Base-by-base conservation (phyloP, 2,113 vertebrate species). In the Egretta garzetta region DNA sequence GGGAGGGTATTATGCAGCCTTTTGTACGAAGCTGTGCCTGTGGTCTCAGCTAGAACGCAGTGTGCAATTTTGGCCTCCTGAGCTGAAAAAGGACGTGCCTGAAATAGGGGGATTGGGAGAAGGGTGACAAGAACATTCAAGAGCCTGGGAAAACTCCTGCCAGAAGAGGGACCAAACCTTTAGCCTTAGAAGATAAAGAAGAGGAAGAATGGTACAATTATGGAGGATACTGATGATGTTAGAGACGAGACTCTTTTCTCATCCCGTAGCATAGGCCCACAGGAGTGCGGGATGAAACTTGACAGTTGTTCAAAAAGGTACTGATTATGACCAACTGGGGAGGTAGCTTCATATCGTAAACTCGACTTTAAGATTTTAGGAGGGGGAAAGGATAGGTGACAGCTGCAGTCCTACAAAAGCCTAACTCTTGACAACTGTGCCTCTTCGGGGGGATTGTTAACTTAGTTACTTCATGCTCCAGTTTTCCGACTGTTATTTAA, bases 201-300 rank as follows among this genome's bases (percentile, higher is more conserved):
- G 53, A 83, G 41, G 35, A 59, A 35, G 82, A 93, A 45, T 33
- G 4, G 9, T 60, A 14, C 12, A 67, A 76, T 12, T 37, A 23
- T 45, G 50, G 13, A 88, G 37, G 56, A 24, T 33, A 17, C 23
- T 68, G 58, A 45, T 85, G 50, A 4, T 22, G 6, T 14, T 67
- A 45, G 50, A 80, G 27, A 23, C 0, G 1, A 47, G n/a, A 45
- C 3, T 37, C 12, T 66, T 30, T 85, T 79, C 32, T 39, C 1
- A 0, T 53, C n/a, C 53, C 2, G 0, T 53, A 50, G 8, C 0
- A 0, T n/a, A 45, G 55, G 10, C 37, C 24, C 32, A 58, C 12
- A 76, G 71, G 20, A 22, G 11, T 13, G 3, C 4, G 9, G 21
- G 9, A n/a, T 55, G 56, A 83, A 95, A 79, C 11, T 47, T 93